These are phyloP conservation scores for Panonychus citri DNA, from an alignment of 1,140 invertebrate species.

Conservation along the genomic window DNA sequence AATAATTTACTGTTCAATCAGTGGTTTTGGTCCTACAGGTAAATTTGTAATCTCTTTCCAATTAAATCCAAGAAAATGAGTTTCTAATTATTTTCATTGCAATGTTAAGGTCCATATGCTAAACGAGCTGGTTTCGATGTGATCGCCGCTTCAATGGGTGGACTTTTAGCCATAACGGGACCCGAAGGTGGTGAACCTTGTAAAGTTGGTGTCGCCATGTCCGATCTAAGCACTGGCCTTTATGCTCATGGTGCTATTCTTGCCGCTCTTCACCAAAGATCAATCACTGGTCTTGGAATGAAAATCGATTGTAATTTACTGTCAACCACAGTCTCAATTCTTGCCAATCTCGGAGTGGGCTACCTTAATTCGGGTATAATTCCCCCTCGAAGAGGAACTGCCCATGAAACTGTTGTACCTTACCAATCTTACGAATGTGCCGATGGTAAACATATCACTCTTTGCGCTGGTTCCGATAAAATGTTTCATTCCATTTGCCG, in stretches of 20 bases:
- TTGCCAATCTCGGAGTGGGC: constrained; percentile 73
- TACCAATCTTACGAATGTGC: constrained; percentile 64
- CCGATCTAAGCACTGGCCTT: constrained; percentile 71
- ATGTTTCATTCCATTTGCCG: constrained; percentile 15
- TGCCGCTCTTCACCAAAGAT: constrained; percentile 55
- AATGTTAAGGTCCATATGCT: constrained; percentile 65
- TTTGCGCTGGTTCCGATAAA: constrained; percentile 42
- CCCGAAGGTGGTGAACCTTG: constrained; percentile 54
- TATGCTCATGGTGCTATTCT: constrained; percentile 88
- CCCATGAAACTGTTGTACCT: constrained; percentile 79
- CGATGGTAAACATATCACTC: constrained; percentile 49
- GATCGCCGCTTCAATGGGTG: constrained; percentile 73
- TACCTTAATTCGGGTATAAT: constrained; percentile 61
- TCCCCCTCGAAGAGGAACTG: constrained; percentile 55
- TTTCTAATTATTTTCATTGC: too few species aligned
- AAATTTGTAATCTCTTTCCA: too few species aligned
- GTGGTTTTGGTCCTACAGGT: constrained; percentile 47
- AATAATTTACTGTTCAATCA: constrained; percentile 80
- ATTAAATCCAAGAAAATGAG: too few species aligned
- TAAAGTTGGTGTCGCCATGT: constrained; percentile 77
- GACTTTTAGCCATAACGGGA: constrained; percentile 70
- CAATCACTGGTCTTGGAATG: constrained; percentile 54
- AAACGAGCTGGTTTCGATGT: constrained; percentile 78
- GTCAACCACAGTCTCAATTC: constrained; percentile 48
- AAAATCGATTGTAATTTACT: constrained; percentile 84